These are phyloP conservation scores for Myotis lucifugus DNA, from an alignment of 2,113 vertebrate species.

Conservation along the genomic window DNA sequence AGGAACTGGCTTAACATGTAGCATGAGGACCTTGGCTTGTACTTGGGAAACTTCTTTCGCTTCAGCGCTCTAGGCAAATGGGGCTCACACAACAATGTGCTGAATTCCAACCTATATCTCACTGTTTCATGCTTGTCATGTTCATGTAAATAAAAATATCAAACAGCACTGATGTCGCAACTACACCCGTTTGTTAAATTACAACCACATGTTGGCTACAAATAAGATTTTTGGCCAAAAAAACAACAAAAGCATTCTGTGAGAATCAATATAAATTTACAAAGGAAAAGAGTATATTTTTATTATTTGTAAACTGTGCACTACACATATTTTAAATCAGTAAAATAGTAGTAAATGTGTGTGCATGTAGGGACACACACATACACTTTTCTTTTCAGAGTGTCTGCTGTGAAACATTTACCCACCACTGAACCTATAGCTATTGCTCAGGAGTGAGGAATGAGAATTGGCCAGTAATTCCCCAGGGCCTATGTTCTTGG, in stretches of 20 bases:
- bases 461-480: not conserved
- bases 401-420: not conserved
- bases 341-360: not conserved
- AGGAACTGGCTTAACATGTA: not conserved
- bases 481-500: not conserved
- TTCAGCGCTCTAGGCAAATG: not conserved
- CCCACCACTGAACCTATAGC: not conserved
- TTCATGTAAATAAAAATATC: conserved; percentile 20
- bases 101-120: not conserved
- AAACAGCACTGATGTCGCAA: not conserved
- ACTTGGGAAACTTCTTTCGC: not conserved
- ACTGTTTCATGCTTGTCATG: not conserved
- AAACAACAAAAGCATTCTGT: not conserved
- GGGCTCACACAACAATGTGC: not conserved
- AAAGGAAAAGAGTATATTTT: not conserved
- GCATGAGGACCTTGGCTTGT: not conserved
- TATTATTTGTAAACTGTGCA: not conserved
- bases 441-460: not conserved
- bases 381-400: not conserved
- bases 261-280: not conserved
- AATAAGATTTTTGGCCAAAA: not conserved
- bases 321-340: not conserved
- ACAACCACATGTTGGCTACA: not conserved
- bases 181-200: conserved; percentile 8
- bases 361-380: not conserved